Evolutionary conservation across 2,797 vertebrate species (phyloP).

Genomic region (Sebastes cheni): DNA sequence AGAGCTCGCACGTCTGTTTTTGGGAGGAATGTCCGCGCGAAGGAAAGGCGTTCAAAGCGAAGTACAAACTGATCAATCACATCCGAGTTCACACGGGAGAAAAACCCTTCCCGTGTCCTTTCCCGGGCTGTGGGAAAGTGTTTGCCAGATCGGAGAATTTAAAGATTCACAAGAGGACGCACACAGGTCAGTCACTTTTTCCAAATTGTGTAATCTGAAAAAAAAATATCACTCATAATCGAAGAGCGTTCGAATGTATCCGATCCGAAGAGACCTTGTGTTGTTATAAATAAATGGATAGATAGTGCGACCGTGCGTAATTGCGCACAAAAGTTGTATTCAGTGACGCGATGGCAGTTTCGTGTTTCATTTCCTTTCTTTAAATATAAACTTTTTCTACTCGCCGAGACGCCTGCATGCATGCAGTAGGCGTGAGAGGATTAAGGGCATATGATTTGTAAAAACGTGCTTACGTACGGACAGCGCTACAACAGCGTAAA

Average conservation of each 20-base stretch:
- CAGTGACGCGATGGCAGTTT: conserved; percentile 6
- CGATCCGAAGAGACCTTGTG: not conserved
- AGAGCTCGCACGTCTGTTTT: conserved; percentile 94
- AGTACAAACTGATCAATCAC: conserved; percentile 98
- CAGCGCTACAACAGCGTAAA: conserved; percentile 51
- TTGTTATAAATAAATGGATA: not conserved
- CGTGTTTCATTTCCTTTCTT: conserved; percentile 45
- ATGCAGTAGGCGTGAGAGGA: conserved; percentile 52
- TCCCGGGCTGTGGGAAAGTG: conserved; percentile 96
- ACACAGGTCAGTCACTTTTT: conserved; percentile 90
- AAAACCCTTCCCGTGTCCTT: conserved; percentile 96
- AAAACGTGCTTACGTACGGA: conserved; percentile 75
- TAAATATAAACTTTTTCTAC: conserved; percentile 36
- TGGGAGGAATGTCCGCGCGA: conserved; percentile 97
- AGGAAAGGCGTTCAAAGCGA: conserved; percentile 96
- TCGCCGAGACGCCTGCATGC: conserved; percentile 1
- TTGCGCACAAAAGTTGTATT: conserved; percentile 26
- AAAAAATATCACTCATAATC: not conserved
- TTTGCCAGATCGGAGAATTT: conserved; percentile 97
- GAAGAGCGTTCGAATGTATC: not conserved
- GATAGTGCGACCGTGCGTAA: conserved; percentile 32
- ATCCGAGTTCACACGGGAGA: conserved; percentile 97
- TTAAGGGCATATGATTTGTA: conserved; percentile 66
- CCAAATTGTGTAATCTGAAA: not conserved
- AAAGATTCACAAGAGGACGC: conserved; percentile 97